Percentiles rank a stretch among this genome's conserved stretches.
Evolutionary conservation across 2,113 vertebrate genomes (phyloP).

Genomic region (Cryptomyrus ogoouensis): DNA sequence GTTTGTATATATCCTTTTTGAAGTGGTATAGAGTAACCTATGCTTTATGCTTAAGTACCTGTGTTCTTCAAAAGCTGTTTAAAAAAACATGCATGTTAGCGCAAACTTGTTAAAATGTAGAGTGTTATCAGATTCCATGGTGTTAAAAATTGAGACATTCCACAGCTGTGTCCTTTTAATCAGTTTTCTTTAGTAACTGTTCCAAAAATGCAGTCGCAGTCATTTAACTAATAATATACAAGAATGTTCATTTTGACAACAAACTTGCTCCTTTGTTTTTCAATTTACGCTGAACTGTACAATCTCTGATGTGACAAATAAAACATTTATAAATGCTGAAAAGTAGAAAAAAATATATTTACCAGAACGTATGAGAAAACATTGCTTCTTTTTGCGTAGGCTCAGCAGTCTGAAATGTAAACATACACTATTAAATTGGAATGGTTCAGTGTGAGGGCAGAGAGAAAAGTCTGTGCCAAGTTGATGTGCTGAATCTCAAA

Average conservation of each 20-base stretch:
- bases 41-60: background rate
- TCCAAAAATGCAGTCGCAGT: background rate
- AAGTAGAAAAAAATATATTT: background rate
- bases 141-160: background rate
- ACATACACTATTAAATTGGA: background rate
- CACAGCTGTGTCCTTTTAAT: background rate
- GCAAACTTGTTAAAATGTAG: background rate
- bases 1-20: background rate
- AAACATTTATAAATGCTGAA: background rate
- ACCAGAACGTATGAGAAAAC: background rate
- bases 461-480: background rate
- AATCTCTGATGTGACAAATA: background rate
- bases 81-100: background rate
- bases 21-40: background rate
- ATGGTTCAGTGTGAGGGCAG: background rate
- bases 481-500: background rate
- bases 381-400: background rate
- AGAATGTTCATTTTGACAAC: background rate
- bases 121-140: background rate
- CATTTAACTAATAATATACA: background rate
- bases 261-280: background rate
- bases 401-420: background rate
- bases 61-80: background rate
- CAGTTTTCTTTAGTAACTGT: background rate
- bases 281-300: background rate